Evolutionary conservation across 92 coral and sea anemone species (phyloP).

Genomic region (Phenganax subtilis): DNA sequence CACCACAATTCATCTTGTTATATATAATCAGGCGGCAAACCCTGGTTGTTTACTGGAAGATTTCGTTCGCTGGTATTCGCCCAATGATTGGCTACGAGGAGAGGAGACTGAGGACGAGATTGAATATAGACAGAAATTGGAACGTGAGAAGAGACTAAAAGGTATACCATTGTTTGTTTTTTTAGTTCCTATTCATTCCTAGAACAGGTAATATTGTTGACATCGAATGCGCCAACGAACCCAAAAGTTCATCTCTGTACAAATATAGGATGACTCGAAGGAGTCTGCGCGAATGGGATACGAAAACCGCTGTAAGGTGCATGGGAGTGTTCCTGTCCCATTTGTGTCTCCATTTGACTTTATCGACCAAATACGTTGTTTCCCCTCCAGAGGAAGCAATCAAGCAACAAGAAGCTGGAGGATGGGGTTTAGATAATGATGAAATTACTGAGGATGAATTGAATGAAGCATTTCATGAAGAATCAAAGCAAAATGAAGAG

Average conservation of each 20-base stretch:
- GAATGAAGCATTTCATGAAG: conserved; percentile 18
- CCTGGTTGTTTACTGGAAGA: conserved; percentile 93
- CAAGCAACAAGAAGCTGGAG: conserved; percentile 39
- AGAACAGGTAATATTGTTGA: too few species aligned
- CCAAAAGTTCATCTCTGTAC: too few species aligned
- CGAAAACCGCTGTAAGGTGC: too few species aligned
- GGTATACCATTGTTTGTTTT: not conserved
- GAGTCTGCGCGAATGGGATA: too few species aligned
- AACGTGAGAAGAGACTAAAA: conserved; percentile 17
- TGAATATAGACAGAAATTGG: conserved; percentile 57
- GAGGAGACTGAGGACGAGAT: conserved; percentile 84
- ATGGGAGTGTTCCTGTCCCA: too few species aligned
- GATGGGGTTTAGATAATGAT: conserved; percentile 76
- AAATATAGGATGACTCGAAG: too few species aligned
- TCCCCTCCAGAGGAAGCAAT: not conserved
- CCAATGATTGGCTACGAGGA: conserved; percentile 94
- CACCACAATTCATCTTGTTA: not conserved
- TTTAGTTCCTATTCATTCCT: too few species aligned
- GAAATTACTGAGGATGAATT: conserved; percentile 64
- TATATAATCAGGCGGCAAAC: conserved; percentile 71
- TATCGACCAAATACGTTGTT: not conserved
- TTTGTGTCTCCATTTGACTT: too few species aligned
- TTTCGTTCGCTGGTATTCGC: conserved; percentile 98
- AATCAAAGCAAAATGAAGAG: not conserved
- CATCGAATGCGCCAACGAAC: too few species aligned